Percentiles rank a stretch among this genome's conserved stretches.
phyloP scores from a whole-genome alignment of 2,797 vertebrate genomes.

The Lagorchestes hirsutus region DNA sequence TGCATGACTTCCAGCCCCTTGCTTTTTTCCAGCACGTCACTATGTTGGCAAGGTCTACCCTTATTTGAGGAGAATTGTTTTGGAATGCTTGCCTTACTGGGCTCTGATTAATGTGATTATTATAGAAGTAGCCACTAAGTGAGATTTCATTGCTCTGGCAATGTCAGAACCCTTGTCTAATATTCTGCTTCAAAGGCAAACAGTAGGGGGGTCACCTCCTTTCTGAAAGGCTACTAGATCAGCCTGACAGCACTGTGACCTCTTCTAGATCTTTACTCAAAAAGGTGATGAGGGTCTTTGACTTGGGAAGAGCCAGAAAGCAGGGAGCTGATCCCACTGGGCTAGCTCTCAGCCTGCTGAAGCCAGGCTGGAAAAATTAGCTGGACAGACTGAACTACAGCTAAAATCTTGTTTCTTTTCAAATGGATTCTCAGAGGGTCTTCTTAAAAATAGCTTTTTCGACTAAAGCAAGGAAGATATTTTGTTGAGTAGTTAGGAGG shows the following conservation, averaged over 20 bases:
- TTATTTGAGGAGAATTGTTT: neutral
- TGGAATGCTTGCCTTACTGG: neutral
- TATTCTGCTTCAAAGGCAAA: neutral
- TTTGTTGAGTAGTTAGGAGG: neutral
- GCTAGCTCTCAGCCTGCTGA: neutral
- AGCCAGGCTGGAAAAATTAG: neutral
- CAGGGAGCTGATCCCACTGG: neutral
- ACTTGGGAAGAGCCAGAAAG: neutral
- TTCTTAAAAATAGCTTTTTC: conserved; percentile 3
- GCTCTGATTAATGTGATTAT: neutral
- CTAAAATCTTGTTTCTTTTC: conserved; percentile 19
- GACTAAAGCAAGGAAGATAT: neutral
- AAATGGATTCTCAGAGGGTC: conserved; percentile 20
- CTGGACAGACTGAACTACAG: neutral
- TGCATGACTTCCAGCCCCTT: neutral
- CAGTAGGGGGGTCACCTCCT: neutral
- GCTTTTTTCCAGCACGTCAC: neutral
- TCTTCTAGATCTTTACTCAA: conserved; percentile 6
- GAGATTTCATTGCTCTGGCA: conserved; percentile 13
- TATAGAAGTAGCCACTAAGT: neutral
- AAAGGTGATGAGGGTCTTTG: neutral
- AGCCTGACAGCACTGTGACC: neutral
- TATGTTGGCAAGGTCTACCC: neutral
- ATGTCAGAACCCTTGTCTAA: neutral
- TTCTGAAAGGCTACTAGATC: neutral